phyloP scores from a whole-genome alignment of 2,113 vertebrate genomes.

The Cyanoramphus novaezelandiae region DNA sequence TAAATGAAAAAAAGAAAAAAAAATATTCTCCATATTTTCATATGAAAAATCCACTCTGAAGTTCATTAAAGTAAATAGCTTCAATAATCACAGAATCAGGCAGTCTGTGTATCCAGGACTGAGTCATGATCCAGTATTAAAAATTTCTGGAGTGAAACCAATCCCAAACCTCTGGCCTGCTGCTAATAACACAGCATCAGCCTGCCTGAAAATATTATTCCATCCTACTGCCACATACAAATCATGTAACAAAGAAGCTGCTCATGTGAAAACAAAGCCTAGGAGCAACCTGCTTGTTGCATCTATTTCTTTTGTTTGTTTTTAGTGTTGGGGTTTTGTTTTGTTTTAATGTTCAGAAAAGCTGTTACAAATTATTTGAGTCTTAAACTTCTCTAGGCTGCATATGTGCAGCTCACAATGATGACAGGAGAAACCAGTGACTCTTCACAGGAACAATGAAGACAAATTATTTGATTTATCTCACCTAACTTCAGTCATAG shows the following conservation, averaged over 20 bases:
- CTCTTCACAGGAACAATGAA: neutral
- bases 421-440: neutral
- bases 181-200: neutral
- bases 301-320: neutral
- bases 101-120: neutral
- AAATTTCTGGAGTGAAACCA: conserved; percentile 23
- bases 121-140: conserved; percentile 29
- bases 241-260: neutral
- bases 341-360: neutral
- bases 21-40: neutral
- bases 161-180: neutral
- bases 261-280: neutral
- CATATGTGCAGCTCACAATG: neutral
- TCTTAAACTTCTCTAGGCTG: neutral
- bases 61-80: conserved; percentile 17
- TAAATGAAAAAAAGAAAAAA: neutral
- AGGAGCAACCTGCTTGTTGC: neutral
- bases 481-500: neutral
- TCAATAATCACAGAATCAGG: neutral
- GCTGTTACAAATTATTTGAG: neutral
- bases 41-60: neutral
- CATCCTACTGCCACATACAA: neutral
- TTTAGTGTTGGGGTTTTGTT: neutral
- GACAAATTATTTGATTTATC: neutral
- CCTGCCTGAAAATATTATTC: conserved; percentile 4